phyloP scores from a whole-genome alignment of 2,113 vertebrate species.

The Megalops atlanticus region DNA sequence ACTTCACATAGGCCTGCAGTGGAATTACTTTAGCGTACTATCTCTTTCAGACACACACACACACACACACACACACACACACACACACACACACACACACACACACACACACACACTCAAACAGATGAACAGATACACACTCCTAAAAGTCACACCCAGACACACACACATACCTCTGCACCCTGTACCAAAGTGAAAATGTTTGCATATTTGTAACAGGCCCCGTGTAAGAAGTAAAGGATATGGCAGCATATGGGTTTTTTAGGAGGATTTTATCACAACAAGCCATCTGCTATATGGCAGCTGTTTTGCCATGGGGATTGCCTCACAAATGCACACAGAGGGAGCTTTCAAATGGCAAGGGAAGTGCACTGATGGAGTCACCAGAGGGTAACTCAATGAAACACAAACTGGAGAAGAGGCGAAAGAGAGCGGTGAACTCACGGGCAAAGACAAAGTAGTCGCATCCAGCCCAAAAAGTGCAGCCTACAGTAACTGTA shows the following conservation, averaged over 20 bases:
- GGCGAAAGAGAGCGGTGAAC: neutral
- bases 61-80: neutral
- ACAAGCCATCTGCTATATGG: neutral
- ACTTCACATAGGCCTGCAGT: too few relatives aligned
- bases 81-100: neutral
- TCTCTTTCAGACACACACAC: constrained; percentile 8
- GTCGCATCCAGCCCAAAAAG: neutral
- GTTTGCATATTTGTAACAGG: neutral
- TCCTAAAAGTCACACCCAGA: neutral
- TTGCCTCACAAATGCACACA: neutral
- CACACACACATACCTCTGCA: constrained; percentile 15
- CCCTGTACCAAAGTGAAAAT: too few relatives aligned
- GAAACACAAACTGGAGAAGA: neutral
- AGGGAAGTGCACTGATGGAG: too few relatives aligned
- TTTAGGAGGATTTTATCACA: neutral
- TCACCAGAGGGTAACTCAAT: too few relatives aligned
- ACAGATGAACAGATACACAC: too few relatives aligned
- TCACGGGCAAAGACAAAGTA: neutral
- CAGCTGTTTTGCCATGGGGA: neutral
- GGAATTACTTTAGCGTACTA: too few relatives aligned
- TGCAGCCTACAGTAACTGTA: too few relatives aligned
- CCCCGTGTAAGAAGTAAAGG: neutral
- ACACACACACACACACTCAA: neutral
- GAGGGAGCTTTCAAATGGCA: neutral
- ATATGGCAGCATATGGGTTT: neutral